Evolutionary conservation across 2,888 invertebrate species (phyloP), one percentile per base, ranked within the genome.

Genomic region (Eristalinus aeneus): DNA sequence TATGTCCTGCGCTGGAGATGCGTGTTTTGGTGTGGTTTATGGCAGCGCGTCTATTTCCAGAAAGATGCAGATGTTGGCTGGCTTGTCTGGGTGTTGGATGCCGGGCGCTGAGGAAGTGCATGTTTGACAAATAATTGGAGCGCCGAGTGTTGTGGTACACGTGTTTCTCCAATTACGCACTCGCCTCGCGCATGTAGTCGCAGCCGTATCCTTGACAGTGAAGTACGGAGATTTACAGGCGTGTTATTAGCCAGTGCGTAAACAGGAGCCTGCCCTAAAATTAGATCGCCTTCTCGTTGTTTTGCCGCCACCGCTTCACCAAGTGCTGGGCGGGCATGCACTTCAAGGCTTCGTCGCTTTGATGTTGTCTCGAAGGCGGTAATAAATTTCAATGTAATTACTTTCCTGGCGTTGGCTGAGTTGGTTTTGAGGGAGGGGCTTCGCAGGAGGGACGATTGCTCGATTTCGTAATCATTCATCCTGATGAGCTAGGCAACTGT

Each of bases 91-190:
- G 36, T 11, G 22, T 11, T 39, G 60, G 2, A 1, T 53, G 31
- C 60, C 22, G 65, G 39, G 77, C 20, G 60, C 61, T 56, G 39
- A 36, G 69, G 46, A 69, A 69, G 61, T 22, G 60, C 69, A 73
- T 86, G 84, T 86, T 86, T 81, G 81, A 86, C 85, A 86, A 81
- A 86, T 86, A 86, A 86, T 86, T 86, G 85, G 81, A 86, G 73
- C 73, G 85, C 16, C 65, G 46, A 61, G 54, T 46, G 34, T 63
- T 31, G 20, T 9, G 16, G 71, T 61, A 73, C 81, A 86, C 81
- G 77, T 86, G 81, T 81, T 86, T 69, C 64, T 65, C 69, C 68
- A 77, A 86, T 86, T 81, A 77, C 73, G 16, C 46, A 46, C 46
- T 5, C 46, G 4, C 46, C 39, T 12, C 39, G 39, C 39, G 46